Conservation (phyloP, 2,113 vertebrate species). For the Nicator chloris region DNA sequence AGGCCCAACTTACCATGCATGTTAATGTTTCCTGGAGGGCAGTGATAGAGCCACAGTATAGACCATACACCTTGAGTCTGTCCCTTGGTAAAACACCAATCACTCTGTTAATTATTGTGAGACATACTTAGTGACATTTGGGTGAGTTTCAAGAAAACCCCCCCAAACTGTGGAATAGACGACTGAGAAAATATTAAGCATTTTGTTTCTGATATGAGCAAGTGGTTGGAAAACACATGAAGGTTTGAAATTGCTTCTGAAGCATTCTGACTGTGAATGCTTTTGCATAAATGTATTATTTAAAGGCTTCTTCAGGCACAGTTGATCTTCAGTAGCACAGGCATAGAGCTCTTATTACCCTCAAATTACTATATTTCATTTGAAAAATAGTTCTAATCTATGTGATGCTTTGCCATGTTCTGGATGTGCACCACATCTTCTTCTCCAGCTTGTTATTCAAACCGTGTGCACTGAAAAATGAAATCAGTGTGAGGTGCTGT, state of each 20-base stretch:
- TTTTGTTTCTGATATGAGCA: background rate
- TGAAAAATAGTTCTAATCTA: background rate
- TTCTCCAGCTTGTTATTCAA: background rate
- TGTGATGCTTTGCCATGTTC: background rate
- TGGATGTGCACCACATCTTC: background rate
- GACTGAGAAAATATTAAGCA: background rate
- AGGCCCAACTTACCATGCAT: background rate
- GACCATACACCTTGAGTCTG: background rate
- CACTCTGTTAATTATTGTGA: background rate
- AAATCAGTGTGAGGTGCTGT: background rate
- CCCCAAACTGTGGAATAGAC: background rate
- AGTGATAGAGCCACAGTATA: background rate
- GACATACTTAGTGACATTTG: background rate
- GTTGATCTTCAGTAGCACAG: background rate
- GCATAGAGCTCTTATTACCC: background rate
- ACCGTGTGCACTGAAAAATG: background rate
- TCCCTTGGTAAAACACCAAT: background rate
- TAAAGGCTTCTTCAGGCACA: background rate
- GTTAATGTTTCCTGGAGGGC: background rate
- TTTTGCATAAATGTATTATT: background rate
- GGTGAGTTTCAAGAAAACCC: background rate
- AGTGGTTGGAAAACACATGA: background rate
- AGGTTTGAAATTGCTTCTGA: background rate
- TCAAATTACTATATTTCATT: background rate
- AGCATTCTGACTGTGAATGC: background rate